Evolutionary conservation across 1,140 invertebrate genomes (phyloP), one percentile per base, ranked within the genome.

Genomic region (Druon quercuslanigerum): DNA sequence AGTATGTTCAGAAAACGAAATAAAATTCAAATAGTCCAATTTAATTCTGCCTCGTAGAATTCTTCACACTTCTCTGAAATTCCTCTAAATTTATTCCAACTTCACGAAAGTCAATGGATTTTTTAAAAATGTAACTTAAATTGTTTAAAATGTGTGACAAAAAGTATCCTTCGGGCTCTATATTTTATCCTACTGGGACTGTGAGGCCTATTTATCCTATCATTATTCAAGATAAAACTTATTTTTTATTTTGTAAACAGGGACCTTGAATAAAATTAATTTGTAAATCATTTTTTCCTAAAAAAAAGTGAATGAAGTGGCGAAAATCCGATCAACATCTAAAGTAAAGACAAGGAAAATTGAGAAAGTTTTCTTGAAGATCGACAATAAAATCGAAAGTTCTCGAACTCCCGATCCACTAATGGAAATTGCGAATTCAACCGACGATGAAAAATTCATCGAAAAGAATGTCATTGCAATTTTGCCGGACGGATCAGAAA

Each of bases 391-490:
- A 19, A 50, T 19, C 40, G 51, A 77, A 56, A 66, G 60, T 50
- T 51, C 51, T 50, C n/a, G 51, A 4, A 50, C 51, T 25, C 57
- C 46, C n/a, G 51, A 79, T 76, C 25, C 51, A 70, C 14, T 57
- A 16, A 51, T 72, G 25, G 19, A 74, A 5, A 1, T 66, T 46
- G 14, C 14, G 7, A 40, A 40, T 46, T 14, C 60, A 66, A 40
- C 13, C 25, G 60, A 66, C 9, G 52, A 40, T 14, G 71, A 73
- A 20, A 52, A 56, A 40, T n/a, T 66, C 7, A 46, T 66, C 3
- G 78, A 84, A n/a, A 88, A 87, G 73, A 84, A 84, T 77, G 50
- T 88, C 19, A 86, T 88, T 5, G 77, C 85, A 11, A 87, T 87
- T 72, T 83, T 90, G 20, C 81, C 87, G 0, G 83, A 85, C 17